Evolutionary conservation across 2,113 vertebrate genomes (phyloP).

Genomic region (Rissa tridactyla): DNA sequence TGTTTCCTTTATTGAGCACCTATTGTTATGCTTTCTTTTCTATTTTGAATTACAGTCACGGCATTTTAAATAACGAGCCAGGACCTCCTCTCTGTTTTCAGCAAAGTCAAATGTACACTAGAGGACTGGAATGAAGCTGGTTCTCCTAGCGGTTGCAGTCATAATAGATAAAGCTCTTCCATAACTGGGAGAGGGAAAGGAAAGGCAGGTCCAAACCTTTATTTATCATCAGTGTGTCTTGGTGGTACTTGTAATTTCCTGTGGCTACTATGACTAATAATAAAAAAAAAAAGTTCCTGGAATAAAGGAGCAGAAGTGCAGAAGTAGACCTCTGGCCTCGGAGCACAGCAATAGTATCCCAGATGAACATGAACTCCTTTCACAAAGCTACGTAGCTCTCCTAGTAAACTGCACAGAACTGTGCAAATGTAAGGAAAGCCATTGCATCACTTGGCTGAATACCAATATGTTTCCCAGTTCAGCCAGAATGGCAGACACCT

Average conservation of each 20-base stretch:
- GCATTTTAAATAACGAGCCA: not conserved
- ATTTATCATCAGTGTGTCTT: not conserved
- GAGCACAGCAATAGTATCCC: not conserved
- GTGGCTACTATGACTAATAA: not conserved
- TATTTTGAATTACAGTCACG: not conserved
- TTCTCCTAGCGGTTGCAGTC: not conserved
- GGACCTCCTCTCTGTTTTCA: not conserved
- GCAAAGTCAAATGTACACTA: rapidly evolving
- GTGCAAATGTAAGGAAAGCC: not conserved
- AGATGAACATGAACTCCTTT: not conserved
- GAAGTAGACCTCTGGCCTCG: not conserved
- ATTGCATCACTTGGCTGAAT: not conserved
- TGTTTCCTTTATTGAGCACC: slow-evolving; percentile 31
- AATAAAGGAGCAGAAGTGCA: not conserved
- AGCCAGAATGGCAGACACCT: not conserved
- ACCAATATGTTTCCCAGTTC: not conserved
- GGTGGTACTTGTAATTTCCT: not conserved
- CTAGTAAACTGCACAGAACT: not conserved
- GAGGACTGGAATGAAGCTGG: not conserved
- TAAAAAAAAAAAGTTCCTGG: not conserved
- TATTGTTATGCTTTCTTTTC: slow-evolving; percentile 14
- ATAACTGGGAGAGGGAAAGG: not conserved
- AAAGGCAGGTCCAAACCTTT: not conserved
- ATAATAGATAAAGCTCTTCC: not conserved
- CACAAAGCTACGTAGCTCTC: not conserved